Evolutionary conservation across 2,113 vertebrate species (phyloP), one percentile per base, ranked within the genome.

Genomic region (Colius striatus): DNA sequence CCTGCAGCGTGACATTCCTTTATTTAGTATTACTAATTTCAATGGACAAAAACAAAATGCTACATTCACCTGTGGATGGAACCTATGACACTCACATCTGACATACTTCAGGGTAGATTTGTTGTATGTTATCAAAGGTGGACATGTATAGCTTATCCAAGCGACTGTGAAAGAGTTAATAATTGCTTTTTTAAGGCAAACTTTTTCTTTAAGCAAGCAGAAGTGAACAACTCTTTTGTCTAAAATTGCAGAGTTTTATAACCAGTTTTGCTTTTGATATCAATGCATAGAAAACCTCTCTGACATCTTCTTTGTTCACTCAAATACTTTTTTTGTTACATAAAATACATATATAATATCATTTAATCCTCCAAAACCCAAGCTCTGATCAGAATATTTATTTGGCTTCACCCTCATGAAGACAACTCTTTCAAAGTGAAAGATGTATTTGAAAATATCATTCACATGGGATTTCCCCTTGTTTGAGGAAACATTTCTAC

Each of bases 191-290:
- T 75, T 25, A 63, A 57, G 32, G 34, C 11, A 90, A 88, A 68
- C 9, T 47, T 62, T 78, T 54, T 82, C 21, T 77, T 74, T 71
- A 87, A 48, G 36, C 11, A 66, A 89, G 20, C 71, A 67, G 57
- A 94, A 88, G 9, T 7, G 9, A 89, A 80, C 11, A 88, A 22
- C 11, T 96, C 60, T 84, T 91, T 84, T 94, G 36, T 53, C 95
- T 91, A 89, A 94, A 92, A 96, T 68, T 94, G n/a, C 53, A 72
- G 73, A 88, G 51, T 68, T 75, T 65, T 84, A 50, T 68, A 72
- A 84, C 76, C 68, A 68, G n/a, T 34, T 89, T 91, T 72, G 5
- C 74, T 90, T 71, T 47, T 88, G 41, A 84, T 60, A 92, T 30
- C 19, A 89, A 8, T 41, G 10, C 36, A 72, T 10, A 72, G 65